Base-by-base conservation (phyloP, 2,113 vertebrate species). In the Lepus europaeus region DNA sequence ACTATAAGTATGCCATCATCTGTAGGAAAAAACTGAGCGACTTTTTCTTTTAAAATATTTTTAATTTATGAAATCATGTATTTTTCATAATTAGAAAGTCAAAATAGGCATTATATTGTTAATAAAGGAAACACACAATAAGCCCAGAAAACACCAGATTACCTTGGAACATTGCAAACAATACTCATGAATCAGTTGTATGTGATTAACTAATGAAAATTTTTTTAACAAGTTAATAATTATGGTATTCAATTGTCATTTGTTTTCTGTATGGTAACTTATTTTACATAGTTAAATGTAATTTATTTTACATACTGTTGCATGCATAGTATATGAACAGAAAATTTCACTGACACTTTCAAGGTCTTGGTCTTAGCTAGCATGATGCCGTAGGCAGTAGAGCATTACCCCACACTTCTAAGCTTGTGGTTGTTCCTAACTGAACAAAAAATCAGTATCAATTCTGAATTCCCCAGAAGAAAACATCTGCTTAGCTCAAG, bases 41-140 rank as follows among this genome's bases (percentile, higher is more conserved):
- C 23, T 66, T 33, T 80, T 72, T 93, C 69, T 79, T 88, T 87
- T 80, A 81, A 70, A 96, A 36, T 90, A 85, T 69, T 73, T 77
- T 53, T 72, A 36, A 25, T 20, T 69, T 76, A 12, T 79, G 85
- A 93, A 81, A 84, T 39, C 53, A 16, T 1, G 6, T 70, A 74
- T 69, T 86, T 79, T 14, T 77, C n/a, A 76, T 69, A 0, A 93
- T 68, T 12, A 49, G 6, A 84, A 88, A 95, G 80, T 0, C 36
- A 77, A 95, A 93, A 76, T 61, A 59, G 31, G 9, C 9, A 39
- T 64, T 69, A 73, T 79, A 39, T 64, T 69, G 68, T 83, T 88
- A 81, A 16, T 81, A 78, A 1, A 94, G 6, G 33, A 80, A 88
- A 74, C 6, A 79, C 33, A 19, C 31, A 90, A 2, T 72, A 70